Percentiles rank a stretch among this genome's conserved stretches.
phyloP scores from a whole-genome alignment of 30 jellyfish, hydroid and myxozoan genomes.

The Cassiopea andromeda region DNA sequence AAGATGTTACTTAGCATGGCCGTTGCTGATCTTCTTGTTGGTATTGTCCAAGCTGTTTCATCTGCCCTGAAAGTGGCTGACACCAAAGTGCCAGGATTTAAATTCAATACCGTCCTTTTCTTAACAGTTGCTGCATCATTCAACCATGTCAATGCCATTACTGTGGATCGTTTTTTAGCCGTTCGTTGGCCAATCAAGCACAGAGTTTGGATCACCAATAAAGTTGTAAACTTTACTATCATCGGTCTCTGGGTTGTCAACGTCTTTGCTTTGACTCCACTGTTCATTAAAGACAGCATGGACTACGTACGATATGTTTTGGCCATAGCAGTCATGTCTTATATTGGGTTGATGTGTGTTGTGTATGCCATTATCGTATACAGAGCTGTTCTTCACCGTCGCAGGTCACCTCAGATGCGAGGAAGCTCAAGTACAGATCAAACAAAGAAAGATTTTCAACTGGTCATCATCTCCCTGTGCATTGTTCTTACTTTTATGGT shows the following conservation, averaged over 20 bases:
- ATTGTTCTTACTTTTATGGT: constrained; percentile 5
- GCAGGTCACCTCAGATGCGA: neutral
- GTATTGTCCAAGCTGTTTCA: neutral
- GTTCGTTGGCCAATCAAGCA: constrained; percentile 14
- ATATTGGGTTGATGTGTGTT: neutral
- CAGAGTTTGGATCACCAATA: neutral
- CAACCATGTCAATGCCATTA: constrained; percentile 16
- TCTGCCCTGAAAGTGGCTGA: neutral
- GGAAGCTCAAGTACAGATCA: neutral
- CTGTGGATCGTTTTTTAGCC: constrained; percentile 1
- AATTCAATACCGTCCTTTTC: neutral
- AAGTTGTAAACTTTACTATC: neutral
- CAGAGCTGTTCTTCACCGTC: constrained; percentile 22
- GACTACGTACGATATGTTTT: neutral
- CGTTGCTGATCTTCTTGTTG: constrained; percentile 32
- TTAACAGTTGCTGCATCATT: constrained; percentile 4
- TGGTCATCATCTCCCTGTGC: constrained; percentile 7
- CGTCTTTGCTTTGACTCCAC: neutral
- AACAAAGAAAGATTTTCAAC: neutral
- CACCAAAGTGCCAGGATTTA: neutral
- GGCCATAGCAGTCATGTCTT: neutral
- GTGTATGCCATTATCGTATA: neutral
- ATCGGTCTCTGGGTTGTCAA: constrained; percentile 3
- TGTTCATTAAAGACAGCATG: neutral
- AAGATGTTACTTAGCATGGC: constrained; percentile 9